Conservation (phyloP, 35 echinoderm and acorn worm species). For the Anneissia japonica region DNA sequence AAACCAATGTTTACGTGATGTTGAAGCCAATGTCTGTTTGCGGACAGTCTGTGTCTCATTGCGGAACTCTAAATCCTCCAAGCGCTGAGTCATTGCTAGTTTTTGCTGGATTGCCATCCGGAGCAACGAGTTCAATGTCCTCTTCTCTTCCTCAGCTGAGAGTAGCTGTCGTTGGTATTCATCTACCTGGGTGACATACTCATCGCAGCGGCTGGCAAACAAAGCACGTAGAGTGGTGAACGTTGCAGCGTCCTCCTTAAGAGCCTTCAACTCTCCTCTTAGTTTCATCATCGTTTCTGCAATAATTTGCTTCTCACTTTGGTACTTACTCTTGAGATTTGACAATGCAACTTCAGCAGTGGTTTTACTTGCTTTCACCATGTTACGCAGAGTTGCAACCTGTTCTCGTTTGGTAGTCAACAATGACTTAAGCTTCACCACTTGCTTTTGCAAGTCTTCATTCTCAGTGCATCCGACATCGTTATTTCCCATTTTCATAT, state of each 20-base stretch:
- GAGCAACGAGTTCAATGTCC: conserved; percentile 83
- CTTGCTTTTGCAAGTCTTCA: conserved; percentile 79
- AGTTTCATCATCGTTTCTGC: conserved; percentile 94
- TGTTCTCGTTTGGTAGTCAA: conserved; percentile 81
- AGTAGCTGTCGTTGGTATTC: conserved; percentile 78
- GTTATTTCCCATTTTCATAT: conserved; percentile 64
- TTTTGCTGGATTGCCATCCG: conserved; percentile 98
- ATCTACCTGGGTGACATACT: conserved; percentile 90
- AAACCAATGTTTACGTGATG: too few relatives aligned
- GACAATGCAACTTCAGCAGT: conserved; percentile 92
- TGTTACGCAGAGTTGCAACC: conserved; percentile 74
- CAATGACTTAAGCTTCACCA: conserved; percentile 68
- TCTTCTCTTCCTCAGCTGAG: conserved; percentile 89
- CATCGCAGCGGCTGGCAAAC: conserved; percentile 87
- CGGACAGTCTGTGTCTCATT: conserved; percentile 79
- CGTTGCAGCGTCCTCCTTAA: conserved; percentile 86
- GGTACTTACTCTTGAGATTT: conserved; percentile 91
- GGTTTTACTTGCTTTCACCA: conserved; percentile 90
- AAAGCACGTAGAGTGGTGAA: conserved; percentile 85
- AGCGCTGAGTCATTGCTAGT: conserved; percentile 70
- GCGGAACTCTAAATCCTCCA: conserved; percentile 78
- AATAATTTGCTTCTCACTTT: conserved; percentile 81
- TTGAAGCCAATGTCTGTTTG: too few relatives aligned
- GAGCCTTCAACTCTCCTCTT: conserved; percentile 69
- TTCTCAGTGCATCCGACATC: conserved; percentile 54